phyloP scores from a whole-genome alignment of 2,888 invertebrate species.

The Cosmia trapezina region DNA sequence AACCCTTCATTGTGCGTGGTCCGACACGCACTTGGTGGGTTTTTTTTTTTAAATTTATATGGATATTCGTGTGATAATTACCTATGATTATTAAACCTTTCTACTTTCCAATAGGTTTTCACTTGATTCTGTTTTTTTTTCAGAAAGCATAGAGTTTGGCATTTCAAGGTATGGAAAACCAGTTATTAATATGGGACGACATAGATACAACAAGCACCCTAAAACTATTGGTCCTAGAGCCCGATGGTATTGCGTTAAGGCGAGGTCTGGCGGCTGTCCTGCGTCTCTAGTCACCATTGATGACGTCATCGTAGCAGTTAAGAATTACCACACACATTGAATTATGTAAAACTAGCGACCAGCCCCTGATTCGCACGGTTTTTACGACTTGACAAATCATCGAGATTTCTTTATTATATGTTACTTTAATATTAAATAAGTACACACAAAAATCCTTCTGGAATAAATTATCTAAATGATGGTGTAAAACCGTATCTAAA shows the following conservation, averaged over 20 bases:
- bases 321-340: conserved; percentile 24
- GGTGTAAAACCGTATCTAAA: too few species aligned
- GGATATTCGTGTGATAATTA: neutral
- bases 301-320: conserved; percentile 20
- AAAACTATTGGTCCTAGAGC: conserved; percentile 55
- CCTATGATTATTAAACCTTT: neutral
- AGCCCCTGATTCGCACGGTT: too few species aligned
- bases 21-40: too few species aligned
- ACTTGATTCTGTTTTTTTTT: conserved; percentile 5
- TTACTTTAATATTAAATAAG: too few species aligned
- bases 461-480: too few species aligned
- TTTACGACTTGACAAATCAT: too few species aligned
- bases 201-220: conserved; percentile 52
- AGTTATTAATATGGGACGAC: conserved; percentile 39
- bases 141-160: conserved; percentile 28
- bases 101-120: neutral
- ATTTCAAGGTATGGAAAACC: conserved; percentile 43
- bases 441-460: too few species aligned
- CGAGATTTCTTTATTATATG: too few species aligned
- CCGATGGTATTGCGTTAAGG: conserved; percentile 66
- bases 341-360: neutral
- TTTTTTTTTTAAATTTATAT: neutral
- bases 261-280: conserved; percentile 67
- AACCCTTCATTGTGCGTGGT: too few species aligned
- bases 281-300: conserved; percentile 47